Conservation (phyloP, 2,888 invertebrate species). For the Heteromyza rotundicornis region DNA sequence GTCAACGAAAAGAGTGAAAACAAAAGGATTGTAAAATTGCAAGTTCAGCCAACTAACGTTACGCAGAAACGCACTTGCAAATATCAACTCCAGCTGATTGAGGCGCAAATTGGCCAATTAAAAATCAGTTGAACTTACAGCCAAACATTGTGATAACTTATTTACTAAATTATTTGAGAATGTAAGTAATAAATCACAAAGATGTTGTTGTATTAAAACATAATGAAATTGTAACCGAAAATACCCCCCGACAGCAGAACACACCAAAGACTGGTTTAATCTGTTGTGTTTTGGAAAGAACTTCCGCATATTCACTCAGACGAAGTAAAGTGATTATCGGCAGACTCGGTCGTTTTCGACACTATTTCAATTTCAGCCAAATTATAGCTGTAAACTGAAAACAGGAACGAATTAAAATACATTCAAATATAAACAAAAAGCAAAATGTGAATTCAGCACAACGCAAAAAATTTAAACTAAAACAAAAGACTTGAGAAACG, state of each 20-base stretch:
- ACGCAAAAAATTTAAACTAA: slow-evolving; percentile 5
- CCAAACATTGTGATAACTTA: slow-evolving; percentile 22
- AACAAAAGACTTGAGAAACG: slow-evolving; percentile 13
- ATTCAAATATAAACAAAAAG: slow-evolving; percentile 24
- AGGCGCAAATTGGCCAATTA: background rate
- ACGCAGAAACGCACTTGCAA: too few species aligned
- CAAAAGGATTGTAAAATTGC: too few species aligned
- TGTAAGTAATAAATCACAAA: slow-evolving; percentile 16
- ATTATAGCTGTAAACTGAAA: too few species aligned
- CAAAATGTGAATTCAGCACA: slow-evolving; percentile 14
- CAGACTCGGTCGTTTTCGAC: background rate
- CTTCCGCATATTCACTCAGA: slow-evolving; percentile 51
- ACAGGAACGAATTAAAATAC: too few species aligned
- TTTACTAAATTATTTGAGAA: slow-evolving; percentile 17
- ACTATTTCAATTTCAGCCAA: too few species aligned
- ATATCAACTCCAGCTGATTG: background rate
- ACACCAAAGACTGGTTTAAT: too few species aligned
- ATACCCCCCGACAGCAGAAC: too few species aligned
- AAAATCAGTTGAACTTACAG: background rate
- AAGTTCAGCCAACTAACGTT: too few species aligned
- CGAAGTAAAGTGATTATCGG: slow-evolving; percentile 27
- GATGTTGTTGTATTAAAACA: background rate
- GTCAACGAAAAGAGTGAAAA: slow-evolving; percentile 3
- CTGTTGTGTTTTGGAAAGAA: slow-evolving; percentile 26
- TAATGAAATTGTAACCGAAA: too few species aligned